Conservation (phyloP, 1,140 invertebrate genomes). For the Ceratosolen fusciceps region DNA sequence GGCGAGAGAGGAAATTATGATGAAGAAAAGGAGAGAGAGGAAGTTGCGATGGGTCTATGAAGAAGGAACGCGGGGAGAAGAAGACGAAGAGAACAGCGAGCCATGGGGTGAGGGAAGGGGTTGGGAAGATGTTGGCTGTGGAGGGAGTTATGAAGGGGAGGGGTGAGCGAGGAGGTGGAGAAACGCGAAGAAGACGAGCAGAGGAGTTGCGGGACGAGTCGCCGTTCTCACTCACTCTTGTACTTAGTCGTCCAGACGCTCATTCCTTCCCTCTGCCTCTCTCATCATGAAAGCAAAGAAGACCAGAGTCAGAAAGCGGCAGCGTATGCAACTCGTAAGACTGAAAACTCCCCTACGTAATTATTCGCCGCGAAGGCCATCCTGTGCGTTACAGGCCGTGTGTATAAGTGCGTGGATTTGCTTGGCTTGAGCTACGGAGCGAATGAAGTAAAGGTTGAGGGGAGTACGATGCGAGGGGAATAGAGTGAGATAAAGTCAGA, state of each 20-base stretch:
- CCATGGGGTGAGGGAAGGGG: neutral
- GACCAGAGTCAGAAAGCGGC: slow-evolving; percentile 31
- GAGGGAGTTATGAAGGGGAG: neutral
- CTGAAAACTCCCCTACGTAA: slow-evolving; percentile 62
- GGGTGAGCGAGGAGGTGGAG: neutral
- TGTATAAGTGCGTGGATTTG: slow-evolving; percentile 49
- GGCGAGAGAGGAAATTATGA: slow-evolving; percentile 37
- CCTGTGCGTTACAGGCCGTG: slow-evolving; percentile 58
- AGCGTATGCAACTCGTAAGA: slow-evolving; percentile 38
- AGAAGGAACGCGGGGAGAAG: neutral
- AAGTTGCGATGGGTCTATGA: slow-evolving; percentile 7
- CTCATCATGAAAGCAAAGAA: neutral
- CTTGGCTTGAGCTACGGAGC: slow-evolving; percentile 24
- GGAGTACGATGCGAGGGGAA: neutral
- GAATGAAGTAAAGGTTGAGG: neutral
- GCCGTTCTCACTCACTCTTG: neutral
- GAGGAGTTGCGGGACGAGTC: slow-evolving; percentile 35
- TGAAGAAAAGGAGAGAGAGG: slow-evolving; percentile 28
- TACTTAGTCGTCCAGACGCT: neutral
- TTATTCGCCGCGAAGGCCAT: slow-evolving; percentile 64
- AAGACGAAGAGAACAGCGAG: neutral
- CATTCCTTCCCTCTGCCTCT: neutral
- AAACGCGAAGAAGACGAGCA: slow-evolving; percentile 26
- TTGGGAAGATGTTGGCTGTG: neutral
- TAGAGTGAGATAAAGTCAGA: neutral